Evolutionary conservation across 92 coral and sea anemone species (phyloP).

Genomic region (Actinernus sp.): DNA sequence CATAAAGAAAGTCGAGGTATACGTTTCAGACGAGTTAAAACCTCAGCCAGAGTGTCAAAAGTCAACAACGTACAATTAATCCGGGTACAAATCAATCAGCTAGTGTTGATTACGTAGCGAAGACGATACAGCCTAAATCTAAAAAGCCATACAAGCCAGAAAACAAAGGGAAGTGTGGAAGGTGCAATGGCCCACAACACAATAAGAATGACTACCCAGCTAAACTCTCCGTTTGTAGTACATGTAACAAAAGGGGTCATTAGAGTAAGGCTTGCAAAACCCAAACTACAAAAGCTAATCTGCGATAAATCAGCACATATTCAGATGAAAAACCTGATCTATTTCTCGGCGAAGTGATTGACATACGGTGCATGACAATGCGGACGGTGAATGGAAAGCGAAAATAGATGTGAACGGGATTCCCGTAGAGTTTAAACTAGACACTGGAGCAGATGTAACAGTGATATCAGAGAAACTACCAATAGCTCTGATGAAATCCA

Average conservation of each 20-base stretch:
- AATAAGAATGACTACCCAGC: neutral
- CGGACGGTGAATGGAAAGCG: too few relatives aligned
- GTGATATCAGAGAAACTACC: neutral
- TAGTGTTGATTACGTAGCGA: neutral
- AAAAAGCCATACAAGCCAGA: neutral
- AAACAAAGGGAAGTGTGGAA: neutral
- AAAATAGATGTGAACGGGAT: neutral
- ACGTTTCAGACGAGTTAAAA: too few relatives aligned
- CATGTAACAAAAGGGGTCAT: neutral
- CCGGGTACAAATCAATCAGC: neutral
- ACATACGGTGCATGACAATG: too few relatives aligned
- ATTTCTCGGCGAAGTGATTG: too few relatives aligned
- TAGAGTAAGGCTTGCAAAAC: conserved; percentile 2
- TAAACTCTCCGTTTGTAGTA: neutral
- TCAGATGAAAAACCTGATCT: too few relatives aligned
- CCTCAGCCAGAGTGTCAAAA: conserved; percentile 5
- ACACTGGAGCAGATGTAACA: conserved; percentile 1
- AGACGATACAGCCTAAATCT: neutral
- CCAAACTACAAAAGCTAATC: too few relatives aligned
- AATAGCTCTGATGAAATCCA: too few relatives aligned
- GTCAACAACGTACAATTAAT: neutral
- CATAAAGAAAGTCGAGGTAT: too few relatives aligned
- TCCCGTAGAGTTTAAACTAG: neutral
- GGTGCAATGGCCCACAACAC: neutral
- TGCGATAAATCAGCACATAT: too few relatives aligned